Evolutionary conservation across 1,140 invertebrate genomes (phyloP), one percentile per base, ranked within the genome.

Genomic region (Trypoxylus dichotomus): DNA sequence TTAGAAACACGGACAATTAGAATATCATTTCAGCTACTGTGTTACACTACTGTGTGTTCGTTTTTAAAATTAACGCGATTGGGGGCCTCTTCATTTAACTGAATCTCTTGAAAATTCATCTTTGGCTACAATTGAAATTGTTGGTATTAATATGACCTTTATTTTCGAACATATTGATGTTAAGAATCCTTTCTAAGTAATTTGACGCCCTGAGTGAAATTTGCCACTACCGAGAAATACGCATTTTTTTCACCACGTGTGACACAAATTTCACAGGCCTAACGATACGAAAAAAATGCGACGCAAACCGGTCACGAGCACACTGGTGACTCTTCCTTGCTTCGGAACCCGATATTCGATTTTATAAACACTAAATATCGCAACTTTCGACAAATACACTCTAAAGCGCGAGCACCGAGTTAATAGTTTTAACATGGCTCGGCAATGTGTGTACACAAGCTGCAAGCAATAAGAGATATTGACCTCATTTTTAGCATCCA

Each of bases 401-500:
- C 60, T 68, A 68, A 68, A 24, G 60, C 27, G 27, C 24, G 25
- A 21, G 60, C 10, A 25, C 15, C 15, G 6, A 6, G 15, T 54
- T 54, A 54, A 54, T 19, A 54, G 47, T 68, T 58, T 58, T 68
- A 68, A 68, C 27, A 68, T 24, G 19, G 19, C 19, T 15, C 19
- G 47, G 19, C 19, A n/a, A 68, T 68, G 27, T 60, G 58, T 68
- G 27, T 68, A 68, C 60, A 68, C 60, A 25, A 29, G 27, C 60
- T 68, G 60, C 60, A 68, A 68, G 60, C 21, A 68, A 27, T 29
- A 29, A 68, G 60, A 68, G 21, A 68, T 68, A 68, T 68, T 68
- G 60, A 68, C 60, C 60, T 68, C 60, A 68, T 68, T 68, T 68
- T 68, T 68, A 8, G 15, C 19, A 37, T 19, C 15, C 47, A 54